These are phyloP conservation scores for Aythya baeri DNA, from an alignment of 2,113 vertebrate genomes.

Conservation along the genomic window DNA sequence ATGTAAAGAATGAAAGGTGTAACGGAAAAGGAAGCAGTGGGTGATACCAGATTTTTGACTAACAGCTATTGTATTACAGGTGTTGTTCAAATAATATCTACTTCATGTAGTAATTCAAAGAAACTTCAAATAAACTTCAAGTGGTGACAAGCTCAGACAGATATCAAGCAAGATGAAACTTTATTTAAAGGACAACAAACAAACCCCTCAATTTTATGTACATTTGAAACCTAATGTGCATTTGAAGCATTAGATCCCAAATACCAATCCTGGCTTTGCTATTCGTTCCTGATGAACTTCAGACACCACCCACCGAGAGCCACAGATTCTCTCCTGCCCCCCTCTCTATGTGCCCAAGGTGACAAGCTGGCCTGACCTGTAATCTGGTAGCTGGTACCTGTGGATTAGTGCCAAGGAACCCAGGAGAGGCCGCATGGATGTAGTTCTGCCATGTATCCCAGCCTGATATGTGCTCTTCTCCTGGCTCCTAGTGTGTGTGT, in stretches of 20 bases:
- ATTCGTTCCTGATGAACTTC: neutral
- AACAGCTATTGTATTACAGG: neutral
- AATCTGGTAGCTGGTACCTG: neutral
- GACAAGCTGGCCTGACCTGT: neutral
- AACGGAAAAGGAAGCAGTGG: neutral
- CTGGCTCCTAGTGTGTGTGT: neutral
- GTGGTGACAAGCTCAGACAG: neutral
- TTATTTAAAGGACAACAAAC: neutral
- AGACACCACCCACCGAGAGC: neutral
- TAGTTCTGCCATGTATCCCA: neutral
- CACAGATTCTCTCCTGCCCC: neutral
- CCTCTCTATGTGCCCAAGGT: neutral
- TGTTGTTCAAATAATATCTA: neutral
- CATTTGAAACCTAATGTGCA: neutral
- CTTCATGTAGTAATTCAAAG: neutral
- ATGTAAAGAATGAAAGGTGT: neutral
- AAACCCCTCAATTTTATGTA: neutral
- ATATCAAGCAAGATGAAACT: neutral
- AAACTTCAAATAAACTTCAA: neutral
- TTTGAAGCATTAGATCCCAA: neutral
- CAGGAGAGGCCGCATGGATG: fast-evolving
- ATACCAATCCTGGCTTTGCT: neutral
- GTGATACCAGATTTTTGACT: neutral
- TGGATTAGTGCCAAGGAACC: fast-evolving
- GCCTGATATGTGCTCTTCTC: fast-evolving